Base-by-base conservation (phyloP, 2,113 vertebrate species). In the Megaceryle maxima region DNA sequence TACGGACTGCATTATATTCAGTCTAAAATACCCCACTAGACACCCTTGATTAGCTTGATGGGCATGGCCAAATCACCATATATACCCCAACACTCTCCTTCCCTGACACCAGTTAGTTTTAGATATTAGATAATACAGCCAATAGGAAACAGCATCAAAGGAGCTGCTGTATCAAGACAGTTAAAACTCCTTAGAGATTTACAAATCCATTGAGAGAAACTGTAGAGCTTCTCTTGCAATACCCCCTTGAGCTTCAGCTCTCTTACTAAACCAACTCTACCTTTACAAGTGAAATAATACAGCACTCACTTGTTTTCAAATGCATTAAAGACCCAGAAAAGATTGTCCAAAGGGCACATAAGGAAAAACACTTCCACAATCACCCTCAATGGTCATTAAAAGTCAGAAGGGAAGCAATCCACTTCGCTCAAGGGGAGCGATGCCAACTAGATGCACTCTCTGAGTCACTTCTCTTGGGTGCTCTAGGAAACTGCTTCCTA, bases 251-350 rank as follows among this genome's bases (percentile, higher is more conserved):
- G 57, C 43, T 92, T 92, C 75, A 85, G 31, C 35, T 48, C 51
- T 75, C 56, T 76, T 72, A 90, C 76, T 72, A 85, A 93, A 83
- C 57, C 63, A 76, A 26, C 28, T 21, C n/a, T 64, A 73, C 53
- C n/a, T 91, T 92, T 90, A 90, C 5, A 20, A 67, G 31, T 77
- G 33, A 89, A 90, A 82, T 78, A 91, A 88, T 87, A 93, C 16
- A 92, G 63, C 33, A 46, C 59, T 92, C 78, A 55, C 41, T 92
- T 33, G 70, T 62, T 82, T 92, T 89, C 53, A 90, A 35, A 76
- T 39, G 26, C 64, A 93, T 94, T 93, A 95, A 93, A 88, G 56
- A 87, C 37, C 25, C 51, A 93, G 60, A 63, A 64, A 76, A 51
- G 24, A 43, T 24, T 73, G 24, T 50, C 37, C 59, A 83, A 76